Conservation (phyloP, 2,888 invertebrate species). For the Dyspetes luteomarginatus region DNA sequence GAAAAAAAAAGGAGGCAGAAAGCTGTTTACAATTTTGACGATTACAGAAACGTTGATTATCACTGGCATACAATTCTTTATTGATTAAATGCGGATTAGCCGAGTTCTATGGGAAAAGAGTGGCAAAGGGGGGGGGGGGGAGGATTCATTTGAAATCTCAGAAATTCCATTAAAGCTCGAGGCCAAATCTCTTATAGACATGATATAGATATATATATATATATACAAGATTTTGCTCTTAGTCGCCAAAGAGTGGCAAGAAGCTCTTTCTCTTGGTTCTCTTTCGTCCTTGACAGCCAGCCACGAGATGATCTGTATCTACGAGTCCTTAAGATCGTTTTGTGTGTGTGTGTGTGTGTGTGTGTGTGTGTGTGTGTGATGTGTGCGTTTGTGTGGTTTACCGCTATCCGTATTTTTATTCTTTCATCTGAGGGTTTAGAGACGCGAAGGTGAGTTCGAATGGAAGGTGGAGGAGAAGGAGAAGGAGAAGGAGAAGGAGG, state of each 20-base stretch:
- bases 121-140: not conserved
- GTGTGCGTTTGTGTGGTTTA: too few species aligned
- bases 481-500: constrained; percentile 59
- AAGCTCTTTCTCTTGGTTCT: constrained; percentile 16
- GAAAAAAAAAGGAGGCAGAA: constrained; percentile 12
- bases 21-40: constrained; percentile 27
- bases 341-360: not conserved
- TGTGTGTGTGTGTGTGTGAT: too few species aligned
- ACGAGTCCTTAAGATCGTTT: constrained; percentile 4
- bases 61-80: constrained; percentile 47
- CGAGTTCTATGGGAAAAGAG: not conserved
- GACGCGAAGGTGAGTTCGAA: not conserved
- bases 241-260: constrained; percentile 2
- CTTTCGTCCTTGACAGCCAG: constrained; percentile 43
- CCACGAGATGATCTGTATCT: constrained; percentile 17
- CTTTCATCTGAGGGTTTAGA: constrained; percentile 28
- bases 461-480: constrained; percentile 5
- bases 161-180: constrained; percentile 52
- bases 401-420: constrained; percentile 72
- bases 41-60: constrained; percentile 51
- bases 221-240: constrained; percentile 4
- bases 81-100: constrained; percentile 58
- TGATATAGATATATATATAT: not conserved
- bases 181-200: constrained; percentile 32
- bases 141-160: constrained; percentile 49